Conservation (phyloP, 2,113 vertebrate genomes). For the Antechinus flavipes region DNA sequence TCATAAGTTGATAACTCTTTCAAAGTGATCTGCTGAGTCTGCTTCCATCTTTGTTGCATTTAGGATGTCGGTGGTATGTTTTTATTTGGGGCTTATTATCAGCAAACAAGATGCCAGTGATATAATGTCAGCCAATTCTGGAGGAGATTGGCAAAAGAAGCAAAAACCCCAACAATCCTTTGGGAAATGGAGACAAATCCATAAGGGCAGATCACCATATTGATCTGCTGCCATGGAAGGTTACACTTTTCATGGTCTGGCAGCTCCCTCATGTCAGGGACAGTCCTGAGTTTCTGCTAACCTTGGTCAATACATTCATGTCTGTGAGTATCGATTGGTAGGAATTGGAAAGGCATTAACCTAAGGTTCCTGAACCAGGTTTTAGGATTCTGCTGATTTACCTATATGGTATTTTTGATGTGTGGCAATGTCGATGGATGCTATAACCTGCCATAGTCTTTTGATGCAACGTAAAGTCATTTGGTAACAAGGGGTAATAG, state of each 20-base stretch:
- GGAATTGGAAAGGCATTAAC: neutral
- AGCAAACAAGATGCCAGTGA: neutral
- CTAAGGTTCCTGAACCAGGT: neutral
- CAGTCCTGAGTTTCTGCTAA: neutral
- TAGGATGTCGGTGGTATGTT: neutral
- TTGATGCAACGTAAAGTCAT: neutral
- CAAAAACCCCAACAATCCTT: neutral
- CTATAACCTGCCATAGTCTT: neutral
- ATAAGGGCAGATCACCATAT: neutral
- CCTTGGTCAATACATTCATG: neutral
- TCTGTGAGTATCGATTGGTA: neutral
- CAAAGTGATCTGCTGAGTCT: neutral
- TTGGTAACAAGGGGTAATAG: neutral
- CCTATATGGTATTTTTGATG: neutral
- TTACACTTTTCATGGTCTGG: neutral
- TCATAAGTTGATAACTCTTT: neutral
- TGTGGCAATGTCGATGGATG: neutral
- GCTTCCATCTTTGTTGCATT: neutral
- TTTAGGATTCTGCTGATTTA: neutral
- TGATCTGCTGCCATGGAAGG: neutral
- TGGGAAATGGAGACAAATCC: neutral
- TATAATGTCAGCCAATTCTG: neutral
- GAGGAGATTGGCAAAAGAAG: neutral
- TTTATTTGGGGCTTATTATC: neutral
- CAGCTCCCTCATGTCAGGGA: neutral